Evolutionary conservation across 2,888 invertebrate genomes (phyloP), one percentile per base, ranked within the genome.

Genomic region (Didymodactylos carnosus): DNA sequence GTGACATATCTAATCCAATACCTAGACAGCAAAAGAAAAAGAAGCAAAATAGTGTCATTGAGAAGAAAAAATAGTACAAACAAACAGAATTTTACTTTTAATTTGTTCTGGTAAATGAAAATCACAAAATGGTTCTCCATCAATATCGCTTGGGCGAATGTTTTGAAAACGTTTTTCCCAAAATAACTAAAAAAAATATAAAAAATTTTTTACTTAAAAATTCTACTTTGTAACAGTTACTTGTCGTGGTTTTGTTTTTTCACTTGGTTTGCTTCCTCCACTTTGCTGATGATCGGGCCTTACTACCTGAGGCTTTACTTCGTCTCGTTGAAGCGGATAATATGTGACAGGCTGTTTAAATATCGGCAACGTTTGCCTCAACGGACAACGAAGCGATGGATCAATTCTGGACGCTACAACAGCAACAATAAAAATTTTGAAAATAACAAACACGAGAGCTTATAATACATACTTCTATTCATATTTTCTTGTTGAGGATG

Each of bases 341-440:
- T 71, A 71, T 1, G 95, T 97, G 0, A 98, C 95, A 0, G 97
- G 95, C 82, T 98, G 97, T 82, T 97, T 97, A 83, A 97, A 97
- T 80, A 98, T 95, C 3, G 94, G 94, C 0, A 95, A 94, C 0
- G 95, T 97, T 85, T 97, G 95, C 69, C 95, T 87, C 76, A 95
- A 94, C 3, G 97, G 97, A 70, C 94, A 91, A 72, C 93, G 90
- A 77, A 95, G 83, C 16, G 92, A 91, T 16, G 91, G 89, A 84
- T 95, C 95, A 70, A n/a, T 51, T 69, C 35, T 73, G 40, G 40
- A 62, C 16, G 8, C 53, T 53, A 7, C 27, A 35, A 49, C 16
- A 2, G 3, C 19, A 43, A n/a, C n/a, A 1, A n/a, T 19, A 7
- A 43, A 19, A n/a, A 43, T 43, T 41, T 41, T 41, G 16, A 14